Conservation (phyloP, 2,888 invertebrate species). For the Metellina segmentata region DNA sequence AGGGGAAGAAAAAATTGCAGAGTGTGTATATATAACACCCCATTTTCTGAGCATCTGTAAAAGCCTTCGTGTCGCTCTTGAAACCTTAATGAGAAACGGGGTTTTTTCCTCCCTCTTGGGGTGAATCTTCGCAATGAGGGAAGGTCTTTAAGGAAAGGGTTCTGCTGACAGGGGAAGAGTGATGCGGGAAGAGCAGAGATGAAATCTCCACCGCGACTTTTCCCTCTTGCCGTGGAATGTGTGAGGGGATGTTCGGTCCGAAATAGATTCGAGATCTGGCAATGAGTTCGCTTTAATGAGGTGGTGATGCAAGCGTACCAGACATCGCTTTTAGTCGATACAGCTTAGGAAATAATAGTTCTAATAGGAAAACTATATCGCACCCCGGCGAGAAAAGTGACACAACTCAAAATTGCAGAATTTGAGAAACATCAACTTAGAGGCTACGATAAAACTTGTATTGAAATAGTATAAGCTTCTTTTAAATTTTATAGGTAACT, state of each 20-base stretch:
- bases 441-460: too few relatives aligned
- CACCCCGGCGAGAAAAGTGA: too few relatives aligned
- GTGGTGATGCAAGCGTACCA: too few relatives aligned
- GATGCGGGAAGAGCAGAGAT: conserved; percentile 38
- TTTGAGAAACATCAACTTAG: too few relatives aligned
- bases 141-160: conserved; percentile 42
- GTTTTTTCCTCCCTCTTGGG: conserved; percentile 3
- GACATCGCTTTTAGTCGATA: too few relatives aligned
- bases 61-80: neutral
- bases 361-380: too few relatives aligned
- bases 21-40: conserved; percentile 27
- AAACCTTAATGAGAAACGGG: conserved; percentile 47
- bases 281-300: too few relatives aligned
- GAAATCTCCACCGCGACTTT: conserved; percentile 25
- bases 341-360: too few relatives aligned
- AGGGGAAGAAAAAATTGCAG: too few relatives aligned
- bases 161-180: conserved; percentile 57
- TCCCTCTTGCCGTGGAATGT: neutral
- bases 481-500: too few relatives aligned
- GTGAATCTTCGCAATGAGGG: conserved; percentile 19
- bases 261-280: neutral
- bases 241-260: neutral
- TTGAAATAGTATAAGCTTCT: too few relatives aligned
- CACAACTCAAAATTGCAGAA: too few relatives aligned
- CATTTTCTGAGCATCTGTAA: conserved; percentile 22